Percentiles rank a stretch among this genome's conserved stretches.
Evolutionary conservation across 2,113 vertebrate species (phyloP).

Genomic region (Lichenostomus cassidix): DNA sequence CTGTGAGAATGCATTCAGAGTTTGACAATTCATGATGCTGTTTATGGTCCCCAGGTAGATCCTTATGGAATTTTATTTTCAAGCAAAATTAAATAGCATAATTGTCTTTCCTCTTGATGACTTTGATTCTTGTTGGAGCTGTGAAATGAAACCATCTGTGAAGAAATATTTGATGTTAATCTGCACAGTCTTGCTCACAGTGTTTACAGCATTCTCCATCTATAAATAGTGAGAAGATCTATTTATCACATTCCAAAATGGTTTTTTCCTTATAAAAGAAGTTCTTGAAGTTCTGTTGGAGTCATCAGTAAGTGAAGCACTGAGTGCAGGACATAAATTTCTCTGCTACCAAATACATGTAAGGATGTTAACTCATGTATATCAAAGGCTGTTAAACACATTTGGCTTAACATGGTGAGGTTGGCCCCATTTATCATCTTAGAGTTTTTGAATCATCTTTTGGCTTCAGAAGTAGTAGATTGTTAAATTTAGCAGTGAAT

Average conservation of each 20-base stretch:
- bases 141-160: background rate
- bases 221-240: background rate
- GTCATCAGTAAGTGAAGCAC: background rate
- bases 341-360: background rate
- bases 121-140: background rate
- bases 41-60: background rate
- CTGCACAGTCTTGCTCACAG: background rate
- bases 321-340: background rate
- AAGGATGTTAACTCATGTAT: background rate
- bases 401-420: background rate
- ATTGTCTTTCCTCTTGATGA: background rate
- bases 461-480: background rate
- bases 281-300: background rate
- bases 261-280: background rate
- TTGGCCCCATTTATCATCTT: background rate
- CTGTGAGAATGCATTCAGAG: background rate
- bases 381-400: background rate
- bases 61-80: background rate
- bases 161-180: background rate
- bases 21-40: background rate
- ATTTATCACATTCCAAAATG: background rate
- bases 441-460: background rate
- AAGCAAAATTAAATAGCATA: background rate
- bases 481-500: background rate
- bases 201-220: background rate